phyloP scores from a whole-genome alignment of 2,888 invertebrate genomes.

The Melinaea marsaeus region DNA sequence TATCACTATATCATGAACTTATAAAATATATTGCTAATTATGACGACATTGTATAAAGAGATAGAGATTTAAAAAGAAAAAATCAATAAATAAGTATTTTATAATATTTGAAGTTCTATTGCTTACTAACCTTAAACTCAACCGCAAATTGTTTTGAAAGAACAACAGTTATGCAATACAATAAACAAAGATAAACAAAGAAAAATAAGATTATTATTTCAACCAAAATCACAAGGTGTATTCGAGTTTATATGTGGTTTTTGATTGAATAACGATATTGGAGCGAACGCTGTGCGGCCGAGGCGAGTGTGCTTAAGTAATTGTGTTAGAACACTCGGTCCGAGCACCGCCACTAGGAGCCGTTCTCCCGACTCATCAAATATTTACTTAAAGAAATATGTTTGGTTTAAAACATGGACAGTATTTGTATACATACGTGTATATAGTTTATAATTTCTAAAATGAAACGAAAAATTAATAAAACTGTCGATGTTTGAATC shows the following conservation, averaged over 20 bases:
- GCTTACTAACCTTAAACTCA: no score
- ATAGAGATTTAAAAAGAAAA: no score
- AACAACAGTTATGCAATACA: no score
- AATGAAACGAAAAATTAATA: neutral
- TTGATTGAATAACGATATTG: constrained; percentile 4
- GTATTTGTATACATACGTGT: neutral
- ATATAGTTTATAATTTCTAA: neutral
- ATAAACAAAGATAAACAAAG: neutral
- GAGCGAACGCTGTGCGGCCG: neutral
- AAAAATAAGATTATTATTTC: neutral
- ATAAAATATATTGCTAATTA: neutral
- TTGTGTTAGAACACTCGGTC: neutral
- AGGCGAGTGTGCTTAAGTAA: neutral
- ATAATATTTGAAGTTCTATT: no score
- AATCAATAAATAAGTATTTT: no score
- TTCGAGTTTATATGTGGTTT: neutral
- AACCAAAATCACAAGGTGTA: neutral
- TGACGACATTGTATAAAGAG: no score
- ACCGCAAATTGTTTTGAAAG: no score
- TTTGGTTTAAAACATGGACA: no score
- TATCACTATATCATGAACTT: neutral
- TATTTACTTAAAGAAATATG: no score
- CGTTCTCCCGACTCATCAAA: neutral
- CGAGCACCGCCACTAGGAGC: neutral
- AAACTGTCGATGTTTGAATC: neutral